phyloP scores from a whole-genome alignment of 2,113 vertebrate species.

The Hippoglossus stenolepis region DNA sequence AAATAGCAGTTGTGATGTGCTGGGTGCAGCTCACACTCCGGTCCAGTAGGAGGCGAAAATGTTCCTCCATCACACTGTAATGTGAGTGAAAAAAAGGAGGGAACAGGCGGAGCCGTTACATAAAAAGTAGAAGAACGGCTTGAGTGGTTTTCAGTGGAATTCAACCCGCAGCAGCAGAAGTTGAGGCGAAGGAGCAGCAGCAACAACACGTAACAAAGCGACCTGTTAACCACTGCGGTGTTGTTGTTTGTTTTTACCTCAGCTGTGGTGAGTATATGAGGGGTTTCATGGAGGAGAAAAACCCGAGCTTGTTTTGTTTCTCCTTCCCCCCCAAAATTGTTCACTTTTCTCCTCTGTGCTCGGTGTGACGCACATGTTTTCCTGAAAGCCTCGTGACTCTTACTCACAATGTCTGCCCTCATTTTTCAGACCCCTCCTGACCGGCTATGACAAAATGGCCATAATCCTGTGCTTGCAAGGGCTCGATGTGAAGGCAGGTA shows the following conservation, averaged over 20 bases:
- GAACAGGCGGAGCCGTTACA: neutral
- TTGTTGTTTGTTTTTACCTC: too few relatives aligned
- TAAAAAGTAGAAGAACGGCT: neutral
- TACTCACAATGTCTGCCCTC: neutral
- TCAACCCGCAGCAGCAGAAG: too few relatives aligned
- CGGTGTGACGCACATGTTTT: neutral
- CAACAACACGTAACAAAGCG: neutral
- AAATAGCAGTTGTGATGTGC: too few relatives aligned
- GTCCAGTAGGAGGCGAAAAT: neutral
- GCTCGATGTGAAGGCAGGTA: constrained; percentile 88
- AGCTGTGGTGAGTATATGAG: constrained; percentile 16
- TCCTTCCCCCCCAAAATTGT: neutral
- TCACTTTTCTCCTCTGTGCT: neutral
- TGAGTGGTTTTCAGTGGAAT: too few relatives aligned
- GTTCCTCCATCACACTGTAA: neutral
- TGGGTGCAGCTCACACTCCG: neutral
- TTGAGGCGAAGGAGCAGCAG: neutral
- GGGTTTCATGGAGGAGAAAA: neutral
- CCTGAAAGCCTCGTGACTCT: neutral
- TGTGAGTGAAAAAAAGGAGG: neutral
- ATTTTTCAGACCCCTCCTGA: constrained; percentile 11
- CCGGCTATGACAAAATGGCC: constrained; percentile 77
- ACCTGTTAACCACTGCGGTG: neutral
- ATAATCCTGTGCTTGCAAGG: constrained; percentile 93
- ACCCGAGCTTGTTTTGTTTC: neutral